Evolutionary conservation across 2,888 invertebrate species (phyloP), one percentile per base, ranked within the genome.

Genomic region (Standfussiana lucernea): DNA sequence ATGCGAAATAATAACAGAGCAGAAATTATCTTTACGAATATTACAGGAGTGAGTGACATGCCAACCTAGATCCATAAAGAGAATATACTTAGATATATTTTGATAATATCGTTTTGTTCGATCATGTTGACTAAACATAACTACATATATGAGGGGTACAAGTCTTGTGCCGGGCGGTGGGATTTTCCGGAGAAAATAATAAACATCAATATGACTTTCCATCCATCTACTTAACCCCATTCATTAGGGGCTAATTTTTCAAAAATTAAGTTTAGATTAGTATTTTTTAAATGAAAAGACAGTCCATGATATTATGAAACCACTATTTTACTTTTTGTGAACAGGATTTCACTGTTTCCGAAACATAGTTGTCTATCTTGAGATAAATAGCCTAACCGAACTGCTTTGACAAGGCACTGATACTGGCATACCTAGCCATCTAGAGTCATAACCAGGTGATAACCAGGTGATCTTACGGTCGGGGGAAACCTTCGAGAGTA

Each of bases 1-100:
- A 42, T 61, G 35, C 5, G 50, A 77, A 61, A 77, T 68, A 68
- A 77, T 66, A 50, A 35, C 35, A 24, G 6, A 24, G n/a, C 35
- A 64, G 28, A 24, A 64, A 50, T 35, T 15, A 42, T 28, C 1
- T 24, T 28, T 64, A 64, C 40, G 8, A 18, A 64, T n/a, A 8
- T 64, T n/a, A n/a, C 15, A 7, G 15, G 40, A 62, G 40, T 64
- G n/a, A 28, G 15, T n/a, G 32, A 74, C 32, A 18, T 59, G 35
- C 5, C n/a, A 40, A 47, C 61, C 11, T 40, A 18, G 11, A 32
- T 10, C 2, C 2, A 8, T 18, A 28, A 45, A 45, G 4, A 61
- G 32, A 32, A 45, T 18, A 47, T 56, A n/a, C n/a, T n/a, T n/a
- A 13, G 40, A 42, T 45, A 56, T 59, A 56, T 59, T 59, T 72